Evolutionary conservation across 37 sponge, comb jelly and placozoan genomes (phyloP).

Genomic region (Oscarella lobularis): DNA sequence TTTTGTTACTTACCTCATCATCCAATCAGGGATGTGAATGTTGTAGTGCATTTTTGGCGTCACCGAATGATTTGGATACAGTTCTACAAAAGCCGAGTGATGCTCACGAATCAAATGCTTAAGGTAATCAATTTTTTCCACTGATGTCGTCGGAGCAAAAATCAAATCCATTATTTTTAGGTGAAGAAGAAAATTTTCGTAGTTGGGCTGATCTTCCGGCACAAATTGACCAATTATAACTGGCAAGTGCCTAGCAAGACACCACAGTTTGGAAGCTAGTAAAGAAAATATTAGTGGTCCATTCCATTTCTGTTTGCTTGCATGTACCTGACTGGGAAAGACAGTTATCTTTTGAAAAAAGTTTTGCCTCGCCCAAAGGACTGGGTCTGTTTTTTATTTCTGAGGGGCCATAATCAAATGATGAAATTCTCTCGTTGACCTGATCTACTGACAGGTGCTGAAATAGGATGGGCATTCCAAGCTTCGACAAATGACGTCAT

Average conservation of each 20-base stretch:
- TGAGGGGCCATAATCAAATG: too few relatives aligned
- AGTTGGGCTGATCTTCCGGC: slow-evolving; percentile 17
- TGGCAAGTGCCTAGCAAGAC: slow-evolving; percentile 37
- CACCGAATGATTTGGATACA: slow-evolving; percentile 17
- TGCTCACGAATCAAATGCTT: slow-evolving; percentile 12
- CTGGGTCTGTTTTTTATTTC: too few relatives aligned
- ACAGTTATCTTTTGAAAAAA: too few relatives aligned
- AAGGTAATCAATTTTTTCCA: slow-evolving; percentile 16
- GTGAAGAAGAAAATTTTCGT: slow-evolving; percentile 31
- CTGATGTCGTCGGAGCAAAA: slow-evolving; percentile 27
- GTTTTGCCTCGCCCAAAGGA: too few relatives aligned
- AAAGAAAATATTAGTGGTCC: too few relatives aligned
- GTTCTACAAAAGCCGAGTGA: slow-evolving; percentile 10
- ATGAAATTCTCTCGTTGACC: too few relatives aligned
- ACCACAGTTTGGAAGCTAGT: slow-evolving; percentile 53
- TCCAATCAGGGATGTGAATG: slow-evolving; percentile 21
- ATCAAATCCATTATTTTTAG: slow-evolving; percentile 37
- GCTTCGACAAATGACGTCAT: slow-evolving; percentile 12
- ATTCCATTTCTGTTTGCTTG: too few relatives aligned
- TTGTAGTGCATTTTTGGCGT: slow-evolving; percentile 53
- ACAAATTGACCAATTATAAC: slow-evolving; percentile 38
- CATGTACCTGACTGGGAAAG: too few relatives aligned
- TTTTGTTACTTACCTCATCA: background rate
- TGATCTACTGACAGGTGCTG: too few relatives aligned
- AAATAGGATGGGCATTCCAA: slow-evolving; percentile 47